phyloP scores from a whole-genome alignment of 2,888 invertebrate species.

The Ectemnius cavifrons region DNA sequence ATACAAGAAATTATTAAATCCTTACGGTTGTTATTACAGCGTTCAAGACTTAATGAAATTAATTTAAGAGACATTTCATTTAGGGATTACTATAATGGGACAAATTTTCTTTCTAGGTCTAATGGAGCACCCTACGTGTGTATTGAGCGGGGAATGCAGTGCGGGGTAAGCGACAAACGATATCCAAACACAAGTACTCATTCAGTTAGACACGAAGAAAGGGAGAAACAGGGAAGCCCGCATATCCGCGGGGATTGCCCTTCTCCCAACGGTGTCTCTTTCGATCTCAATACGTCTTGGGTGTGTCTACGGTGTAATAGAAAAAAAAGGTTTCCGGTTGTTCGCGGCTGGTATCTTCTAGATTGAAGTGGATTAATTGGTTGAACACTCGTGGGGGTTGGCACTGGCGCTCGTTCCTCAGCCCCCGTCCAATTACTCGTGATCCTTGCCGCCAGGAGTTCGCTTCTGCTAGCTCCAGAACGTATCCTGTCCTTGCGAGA shows the following conservation, averaged over 20 bases:
- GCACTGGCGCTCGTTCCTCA: constrained; percentile 54
- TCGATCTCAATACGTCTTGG: constrained; percentile 73
- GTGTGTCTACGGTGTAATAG: constrained; percentile 59
- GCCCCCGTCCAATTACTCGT: constrained; percentile 69
- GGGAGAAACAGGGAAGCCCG: constrained; percentile 20
- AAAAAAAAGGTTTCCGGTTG: constrained; percentile 62
- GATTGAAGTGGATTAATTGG: constrained; percentile 76
- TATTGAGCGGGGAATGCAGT: too few relatives aligned
- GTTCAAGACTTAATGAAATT: too few relatives aligned
- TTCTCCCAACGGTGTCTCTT: constrained; percentile 60
- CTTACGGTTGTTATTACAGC: too few relatives aligned
- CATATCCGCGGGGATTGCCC: constrained; percentile 27
- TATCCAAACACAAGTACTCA: constrained; percentile 8
- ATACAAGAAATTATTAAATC: too few relatives aligned
- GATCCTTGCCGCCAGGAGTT: constrained; percentile 71
- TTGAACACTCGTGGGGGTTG: constrained; percentile 74
- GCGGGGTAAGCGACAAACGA: constrained; percentile 2
- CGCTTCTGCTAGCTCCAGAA: constrained; percentile 63
- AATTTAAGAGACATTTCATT: too few relatives aligned
- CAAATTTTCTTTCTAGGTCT: too few relatives aligned
- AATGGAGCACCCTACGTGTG: too few relatives aligned
- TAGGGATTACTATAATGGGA: too few relatives aligned
- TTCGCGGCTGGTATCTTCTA: constrained; percentile 64
- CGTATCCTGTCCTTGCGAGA: constrained; percentile 60
- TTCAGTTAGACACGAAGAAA: constrained; percentile 29